phyloP scores from a whole-genome alignment of 2,888 invertebrate genomes.

The Melanophora roralis region DNA sequence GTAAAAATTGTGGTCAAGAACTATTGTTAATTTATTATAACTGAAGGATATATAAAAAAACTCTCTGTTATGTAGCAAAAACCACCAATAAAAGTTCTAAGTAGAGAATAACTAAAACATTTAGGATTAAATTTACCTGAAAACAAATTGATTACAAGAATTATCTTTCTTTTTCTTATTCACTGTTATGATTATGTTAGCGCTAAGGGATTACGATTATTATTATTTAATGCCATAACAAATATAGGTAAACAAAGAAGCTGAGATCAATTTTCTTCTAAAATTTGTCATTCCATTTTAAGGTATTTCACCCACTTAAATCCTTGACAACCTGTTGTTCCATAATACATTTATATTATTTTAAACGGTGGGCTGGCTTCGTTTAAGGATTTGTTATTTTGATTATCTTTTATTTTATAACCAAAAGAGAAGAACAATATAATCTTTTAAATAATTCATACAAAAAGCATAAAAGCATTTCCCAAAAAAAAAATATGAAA shows the following conservation, averaged over 20 bases:
- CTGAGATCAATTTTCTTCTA: background rate
- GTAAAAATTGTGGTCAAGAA: too few species aligned
- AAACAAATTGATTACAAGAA: too few species aligned
- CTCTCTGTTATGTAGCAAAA: too few species aligned
- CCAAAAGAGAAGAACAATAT: background rate
- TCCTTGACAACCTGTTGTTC: conserved; percentile 23
- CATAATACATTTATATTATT: background rate
- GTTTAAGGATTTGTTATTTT: background rate
- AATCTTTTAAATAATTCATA: conserved; percentile 51
- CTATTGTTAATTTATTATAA: too few species aligned
- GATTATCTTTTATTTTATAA: conserved; percentile 27
- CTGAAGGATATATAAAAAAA: too few species aligned
- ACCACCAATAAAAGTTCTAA: too few species aligned
- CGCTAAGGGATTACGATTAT: background rate
- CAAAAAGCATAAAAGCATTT: conserved; percentile 4
- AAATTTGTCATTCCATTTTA: background rate
- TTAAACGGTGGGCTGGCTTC: background rate
- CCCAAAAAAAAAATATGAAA: conserved; percentile 46
- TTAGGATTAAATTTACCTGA: too few species aligned
- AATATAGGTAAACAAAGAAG: background rate
- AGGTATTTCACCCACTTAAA: background rate
- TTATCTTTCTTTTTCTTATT: too few species aligned
- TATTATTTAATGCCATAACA: background rate
- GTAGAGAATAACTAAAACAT: too few species aligned
- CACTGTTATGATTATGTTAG: background rate